Conservation (phyloP, 2,113 vertebrate species). For the Lates calcarifer region DNA sequence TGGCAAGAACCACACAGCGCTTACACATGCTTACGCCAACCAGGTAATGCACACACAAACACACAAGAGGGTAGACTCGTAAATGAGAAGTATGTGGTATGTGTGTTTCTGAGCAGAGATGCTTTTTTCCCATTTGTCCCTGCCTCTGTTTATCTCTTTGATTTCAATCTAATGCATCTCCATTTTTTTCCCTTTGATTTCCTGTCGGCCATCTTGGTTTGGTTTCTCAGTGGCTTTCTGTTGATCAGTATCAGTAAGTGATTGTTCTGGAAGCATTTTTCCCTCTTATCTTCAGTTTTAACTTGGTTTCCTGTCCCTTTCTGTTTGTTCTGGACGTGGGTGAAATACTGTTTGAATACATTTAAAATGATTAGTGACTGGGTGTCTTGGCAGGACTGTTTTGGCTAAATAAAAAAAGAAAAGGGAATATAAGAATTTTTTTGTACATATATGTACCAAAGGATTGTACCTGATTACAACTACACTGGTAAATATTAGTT, state of each 20-base stretch:
- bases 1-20: slow-evolving; percentile 86
- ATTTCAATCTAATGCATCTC: slow-evolving; percentile 61
- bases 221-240: slow-evolving; percentile 85
- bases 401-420: neutral
- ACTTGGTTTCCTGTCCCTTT: slow-evolving; percentile 26
- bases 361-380: neutral
- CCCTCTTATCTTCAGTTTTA: neutral
- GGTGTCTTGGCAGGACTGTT: neutral
- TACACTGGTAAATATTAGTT: neutral
- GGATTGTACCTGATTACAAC: neutral
- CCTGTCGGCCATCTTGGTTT: slow-evolving; percentile 75
- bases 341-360: slow-evolving; percentile 26
- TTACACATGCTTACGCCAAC: slow-evolving; percentile 86
- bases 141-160: slow-evolving; percentile 35
- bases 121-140: neutral
- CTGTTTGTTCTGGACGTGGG: slow-evolving; percentile 32
- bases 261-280: slow-evolving; percentile 56
- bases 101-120: neutral
- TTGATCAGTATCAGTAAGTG: slow-evolving; percentile 87
- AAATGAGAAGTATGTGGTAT: neutral
- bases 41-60: slow-evolving; percentile 76
- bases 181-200: slow-evolving; percentile 63
- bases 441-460: neutral
- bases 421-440: neutral
- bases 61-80: neutral